Percentiles rank a stretch among this genome's conserved stretches.
These are phyloP conservation scores for Aphelenchoides bicaudatus DNA, from an alignment of 2,888 invertebrate genomes.

Conservation along the genomic window DNA sequence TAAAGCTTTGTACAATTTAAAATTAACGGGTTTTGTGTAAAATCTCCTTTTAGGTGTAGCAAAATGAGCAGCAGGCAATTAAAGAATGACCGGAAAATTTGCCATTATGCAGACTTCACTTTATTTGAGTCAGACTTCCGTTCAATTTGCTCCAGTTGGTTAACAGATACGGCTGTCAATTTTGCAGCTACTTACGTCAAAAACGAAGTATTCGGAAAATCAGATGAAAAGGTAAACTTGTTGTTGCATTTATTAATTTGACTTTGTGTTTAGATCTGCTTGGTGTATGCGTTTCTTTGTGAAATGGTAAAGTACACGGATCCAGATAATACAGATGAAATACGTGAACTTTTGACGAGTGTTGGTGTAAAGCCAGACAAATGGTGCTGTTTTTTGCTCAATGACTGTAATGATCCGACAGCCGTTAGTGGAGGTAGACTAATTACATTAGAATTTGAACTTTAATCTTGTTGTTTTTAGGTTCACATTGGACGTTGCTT, in stretches of 20 bases:
- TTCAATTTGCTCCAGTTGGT: constrained; percentile 15
- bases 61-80: no score
- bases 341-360: constrained; percentile 1
- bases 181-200: constrained; percentile 23
- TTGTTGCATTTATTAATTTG: background rate
- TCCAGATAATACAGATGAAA: background rate
- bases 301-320: constrained; percentile 17
- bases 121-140: constrained; percentile 16
- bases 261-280: constrained; percentile 9
- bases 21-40: no score
- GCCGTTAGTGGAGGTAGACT: constrained; percentile 23
- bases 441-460: no score
- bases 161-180: constrained; percentile 25
- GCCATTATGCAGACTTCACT: constrained; percentile 16
- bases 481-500: constrained; percentile 14
- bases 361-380: constrained; percentile 17
- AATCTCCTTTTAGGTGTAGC: no score
- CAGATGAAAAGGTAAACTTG: constrained; percentile 5
- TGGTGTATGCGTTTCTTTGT: constrained; percentile 17
- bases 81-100: constrained; percentile 15
- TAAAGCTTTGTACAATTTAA: no score
- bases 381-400: constrained; percentile 20
- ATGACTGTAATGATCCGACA: constrained; percentile 26
- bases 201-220: constrained; percentile 15
- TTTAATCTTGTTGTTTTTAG: no score